Percentiles rank a stretch among this genome's conserved stretches.
Evolutionary conservation across 2,113 vertebrate species (phyloP).

Genomic region (Tringa solitaria): DNA sequence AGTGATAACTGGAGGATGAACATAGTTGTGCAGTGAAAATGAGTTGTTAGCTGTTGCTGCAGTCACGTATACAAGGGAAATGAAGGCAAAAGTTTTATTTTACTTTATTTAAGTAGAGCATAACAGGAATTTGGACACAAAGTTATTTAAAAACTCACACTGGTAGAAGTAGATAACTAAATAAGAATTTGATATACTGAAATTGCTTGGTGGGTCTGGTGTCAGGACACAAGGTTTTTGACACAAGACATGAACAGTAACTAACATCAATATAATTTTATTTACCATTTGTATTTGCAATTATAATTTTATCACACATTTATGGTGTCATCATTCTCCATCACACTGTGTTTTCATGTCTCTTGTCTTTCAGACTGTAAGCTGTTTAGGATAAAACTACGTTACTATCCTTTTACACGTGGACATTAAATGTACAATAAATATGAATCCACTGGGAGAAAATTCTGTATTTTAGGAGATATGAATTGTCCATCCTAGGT

Average conservation of each 20-base stretch:
- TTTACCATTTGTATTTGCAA: background rate
- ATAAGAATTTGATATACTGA: background rate
- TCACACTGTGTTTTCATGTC: fast-evolving
- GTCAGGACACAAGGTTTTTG: background rate
- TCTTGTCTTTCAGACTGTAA: background rate
- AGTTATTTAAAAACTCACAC: background rate
- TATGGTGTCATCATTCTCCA: background rate
- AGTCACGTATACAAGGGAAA: fast-evolving
- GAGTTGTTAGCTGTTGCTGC: background rate
- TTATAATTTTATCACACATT: background rate
- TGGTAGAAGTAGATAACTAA: background rate
- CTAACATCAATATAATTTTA: background rate
- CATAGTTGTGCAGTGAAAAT: background rate
- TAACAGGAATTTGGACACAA: background rate
- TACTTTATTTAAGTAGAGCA: background rate
- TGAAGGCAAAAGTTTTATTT: background rate
- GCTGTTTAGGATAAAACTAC: background rate
- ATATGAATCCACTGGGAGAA: background rate
- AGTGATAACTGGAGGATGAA: background rate
- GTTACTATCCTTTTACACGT: background rate
- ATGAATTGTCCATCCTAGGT: background rate
- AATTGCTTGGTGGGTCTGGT: background rate
- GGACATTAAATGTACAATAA: background rate
- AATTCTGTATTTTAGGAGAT: background rate
- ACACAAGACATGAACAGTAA: background rate